A percentile compares a stretch with the other conserved stretches of the same genome.
Conservation (phyloP, 1,140 invertebrate species). For the Danaus plexippus region DNA sequence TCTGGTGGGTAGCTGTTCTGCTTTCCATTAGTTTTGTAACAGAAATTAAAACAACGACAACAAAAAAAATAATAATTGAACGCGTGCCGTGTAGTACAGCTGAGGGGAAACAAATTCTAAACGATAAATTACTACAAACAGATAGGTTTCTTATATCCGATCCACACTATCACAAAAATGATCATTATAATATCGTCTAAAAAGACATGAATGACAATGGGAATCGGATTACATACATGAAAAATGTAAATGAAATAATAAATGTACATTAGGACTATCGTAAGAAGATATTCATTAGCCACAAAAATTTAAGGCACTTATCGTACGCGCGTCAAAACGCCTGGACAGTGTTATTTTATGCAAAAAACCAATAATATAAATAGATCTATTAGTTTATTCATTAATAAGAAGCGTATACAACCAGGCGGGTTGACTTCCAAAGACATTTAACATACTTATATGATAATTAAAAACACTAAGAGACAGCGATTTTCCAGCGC, state of each 20-base stretch:
- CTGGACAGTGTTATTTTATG: constrained; percentile 5
- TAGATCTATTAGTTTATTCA: too few relatives aligned
- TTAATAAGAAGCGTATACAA: constrained; percentile 4
- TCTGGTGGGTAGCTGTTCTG: constrained; percentile 10
- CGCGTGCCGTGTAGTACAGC: constrained; percentile 25
- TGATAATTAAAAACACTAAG: constrained; percentile 7
- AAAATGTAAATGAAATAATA: constrained; percentile 3
- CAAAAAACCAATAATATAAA: too few relatives aligned
- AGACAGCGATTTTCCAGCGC: constrained; percentile 8
- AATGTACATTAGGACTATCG: constrained; percentile 18
- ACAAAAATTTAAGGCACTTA: constrained; percentile 16
- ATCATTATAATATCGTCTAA: background rate
- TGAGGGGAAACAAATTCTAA: constrained; percentile 13
- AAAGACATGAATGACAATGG: background rate
- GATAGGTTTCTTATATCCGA: background rate
- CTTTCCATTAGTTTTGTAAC: constrained; percentile 4
- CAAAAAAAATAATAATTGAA: background rate
- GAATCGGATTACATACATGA: constrained; percentile 11
- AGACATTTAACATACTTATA: too few relatives aligned
- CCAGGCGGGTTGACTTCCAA: constrained; percentile 9
- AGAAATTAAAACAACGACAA: too few relatives aligned
- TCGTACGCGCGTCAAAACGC: constrained; percentile 13
- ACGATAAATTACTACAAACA: constrained; percentile 9
- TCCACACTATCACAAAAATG: background rate
- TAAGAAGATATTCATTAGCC: constrained; percentile 15